Percentiles rank a stretch among this genome's conserved stretches.
Evolutionary conservation across 2,797 vertebrate species (phyloP).

Genomic region (Lutjanus argentimaculatus): DNA sequence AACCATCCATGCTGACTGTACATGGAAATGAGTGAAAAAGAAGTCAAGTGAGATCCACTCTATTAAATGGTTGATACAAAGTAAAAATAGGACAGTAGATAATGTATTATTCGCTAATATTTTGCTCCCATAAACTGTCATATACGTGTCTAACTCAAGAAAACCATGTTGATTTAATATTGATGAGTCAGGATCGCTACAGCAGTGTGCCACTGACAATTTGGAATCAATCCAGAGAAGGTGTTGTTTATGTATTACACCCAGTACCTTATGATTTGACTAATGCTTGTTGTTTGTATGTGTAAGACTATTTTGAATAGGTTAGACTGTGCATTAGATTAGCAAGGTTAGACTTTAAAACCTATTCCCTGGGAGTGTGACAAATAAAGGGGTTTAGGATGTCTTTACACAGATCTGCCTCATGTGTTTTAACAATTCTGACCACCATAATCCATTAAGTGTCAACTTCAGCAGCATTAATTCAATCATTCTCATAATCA

Average conservation of each 20-base stretch:
- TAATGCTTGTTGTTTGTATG: constrained; percentile 25
- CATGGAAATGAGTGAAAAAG: not conserved
- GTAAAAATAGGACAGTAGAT: not conserved
- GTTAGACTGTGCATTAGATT: constrained; percentile 54
- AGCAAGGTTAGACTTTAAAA: constrained; percentile 59
- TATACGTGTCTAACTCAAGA: not conserved
- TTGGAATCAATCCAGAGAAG: constrained; percentile 23
- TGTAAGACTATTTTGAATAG: constrained; percentile 40
- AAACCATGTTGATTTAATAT: constrained; percentile 4
- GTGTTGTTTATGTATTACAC: constrained; percentile 2
- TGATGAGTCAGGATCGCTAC: not conserved
- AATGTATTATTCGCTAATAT: not conserved
- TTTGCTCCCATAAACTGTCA: not conserved
- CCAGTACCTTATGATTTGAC: constrained; percentile 8
- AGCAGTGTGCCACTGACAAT: not conserved
- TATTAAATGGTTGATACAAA: not conserved
- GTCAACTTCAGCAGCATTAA: constrained; percentile 77
- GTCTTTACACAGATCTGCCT: constrained; percentile 71
- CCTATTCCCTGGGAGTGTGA: constrained; percentile 40
- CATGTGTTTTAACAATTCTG: constrained; percentile 68
- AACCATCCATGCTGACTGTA: not conserved
- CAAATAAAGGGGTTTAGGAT: constrained; percentile 62
- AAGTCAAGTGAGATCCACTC: not conserved
- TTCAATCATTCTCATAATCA: constrained; percentile 82
- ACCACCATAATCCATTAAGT: constrained; percentile 77